Base-by-base conservation (phyloP, 2,797 vertebrate genomes). In the Coracias cyanogaster region DNA sequence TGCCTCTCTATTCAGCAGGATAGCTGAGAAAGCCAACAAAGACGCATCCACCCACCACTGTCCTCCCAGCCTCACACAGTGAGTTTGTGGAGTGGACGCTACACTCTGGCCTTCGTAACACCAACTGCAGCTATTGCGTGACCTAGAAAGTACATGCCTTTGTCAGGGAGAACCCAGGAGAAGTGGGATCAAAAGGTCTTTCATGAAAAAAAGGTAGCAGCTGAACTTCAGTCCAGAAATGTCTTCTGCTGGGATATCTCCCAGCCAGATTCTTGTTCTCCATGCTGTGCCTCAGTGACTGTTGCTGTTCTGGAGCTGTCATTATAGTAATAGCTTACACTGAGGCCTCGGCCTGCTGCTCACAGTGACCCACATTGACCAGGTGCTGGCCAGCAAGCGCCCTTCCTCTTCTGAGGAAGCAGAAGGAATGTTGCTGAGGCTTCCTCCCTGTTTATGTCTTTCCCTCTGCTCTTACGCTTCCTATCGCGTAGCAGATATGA, bases 401-500 rank as follows among this genome's bases (percentile, higher is more conserved):
- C 64, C 9, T 51, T 83, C 26, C 39, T n/a, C 15, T 51, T n/a
- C 90, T 29, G 31, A 41, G 51, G 43, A 55, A 54, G 35, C 69
- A 52, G 69, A 41, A 80, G 51, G 6, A 51, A 31, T 0, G 1
- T 62, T 82, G 48, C 71, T 58, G 26, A 52, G 52, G 41, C 17
- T 86, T 74, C 45, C 51, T 54, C 37, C 9, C 62, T 73, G 18
- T 51, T 86, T n/a, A 22, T 26, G n/a, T 12, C 61, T 67, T 64
- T 64, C 9, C 61, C 61, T 82, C 33, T 24, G 22, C 66, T 69
- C 78, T 51, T 35, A 24, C 25, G 2, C 33, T 7, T 60, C 3
- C 22, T 8, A 0, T 48, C 3, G 5, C 4, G 2, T 35, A 58
- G 84, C 66, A 46, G 62, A 5, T 4, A 2, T 0, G 16, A 73